These are phyloP conservation scores for Mesembrinibis cayennensis DNA, from an alignment of 2,113 vertebrate species.

Conservation along the genomic window DNA sequence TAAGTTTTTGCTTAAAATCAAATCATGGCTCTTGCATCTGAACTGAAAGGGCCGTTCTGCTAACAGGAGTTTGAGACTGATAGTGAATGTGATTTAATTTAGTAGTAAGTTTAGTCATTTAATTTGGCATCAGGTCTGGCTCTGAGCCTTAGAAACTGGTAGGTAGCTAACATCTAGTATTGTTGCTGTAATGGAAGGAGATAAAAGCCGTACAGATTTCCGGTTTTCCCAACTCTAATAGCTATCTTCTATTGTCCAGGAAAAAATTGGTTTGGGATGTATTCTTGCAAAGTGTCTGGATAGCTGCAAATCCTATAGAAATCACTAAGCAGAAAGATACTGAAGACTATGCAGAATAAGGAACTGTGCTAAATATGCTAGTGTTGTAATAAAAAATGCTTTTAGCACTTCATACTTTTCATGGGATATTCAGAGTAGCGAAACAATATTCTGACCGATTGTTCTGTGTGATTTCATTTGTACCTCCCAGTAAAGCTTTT, in stretches of 20 bases:
- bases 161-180: constrained; percentile 13
- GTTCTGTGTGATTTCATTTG: not conserved
- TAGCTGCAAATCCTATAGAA: not conserved
- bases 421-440: not conserved
- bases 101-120: not conserved
- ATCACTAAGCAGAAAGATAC: not conserved
- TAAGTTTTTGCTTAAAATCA: not conserved
- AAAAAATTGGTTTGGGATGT: not conserved
- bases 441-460: not conserved
- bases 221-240: not conserved
- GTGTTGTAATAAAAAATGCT: not conserved
- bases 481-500: not conserved
- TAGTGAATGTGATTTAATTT: not conserved
- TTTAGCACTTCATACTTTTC: not conserved
- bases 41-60: constrained; percentile 30
- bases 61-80: not conserved
- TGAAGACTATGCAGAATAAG: not conserved
- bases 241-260: not conserved
- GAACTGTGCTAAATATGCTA: not conserved
- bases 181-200: not conserved
- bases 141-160: constrained; percentile 13
- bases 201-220: not conserved
- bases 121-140: not conserved
- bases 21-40: not conserved
- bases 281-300: not conserved